These are phyloP conservation scores for Imbricaverruca yamaguchii DNA, from an alignment of 2,888 invertebrate genomes.

Conservation along the genomic window DNA sequence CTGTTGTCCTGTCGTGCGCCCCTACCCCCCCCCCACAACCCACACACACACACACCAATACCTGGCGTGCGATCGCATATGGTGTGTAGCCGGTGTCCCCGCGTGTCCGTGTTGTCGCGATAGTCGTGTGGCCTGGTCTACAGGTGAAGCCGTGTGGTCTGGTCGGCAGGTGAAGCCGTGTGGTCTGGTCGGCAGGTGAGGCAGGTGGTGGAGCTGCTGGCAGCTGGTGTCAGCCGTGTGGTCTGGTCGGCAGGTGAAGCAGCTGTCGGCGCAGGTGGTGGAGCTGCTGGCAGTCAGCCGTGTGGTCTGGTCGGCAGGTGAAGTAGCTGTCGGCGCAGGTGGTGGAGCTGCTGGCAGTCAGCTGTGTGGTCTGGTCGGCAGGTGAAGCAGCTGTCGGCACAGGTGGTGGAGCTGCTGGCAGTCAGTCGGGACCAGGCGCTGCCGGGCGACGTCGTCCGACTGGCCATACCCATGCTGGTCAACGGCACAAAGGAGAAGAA, in stretches of 20 bases:
- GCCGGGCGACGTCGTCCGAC: conserved; percentile 57
- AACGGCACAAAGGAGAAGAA: conserved; percentile 99
- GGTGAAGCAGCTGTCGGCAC: conserved; percentile 15
- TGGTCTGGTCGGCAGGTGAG: too few relatives aligned
- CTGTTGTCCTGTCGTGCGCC: too few relatives aligned
- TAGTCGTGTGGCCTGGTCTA: too few relatives aligned
- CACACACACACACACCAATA: too few relatives aligned
- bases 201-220: too few relatives aligned
- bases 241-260: conserved; percentile 10
- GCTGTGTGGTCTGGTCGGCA: not conserved
- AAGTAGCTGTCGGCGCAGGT: conserved; percentile 37
- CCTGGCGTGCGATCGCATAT: too few relatives aligned
- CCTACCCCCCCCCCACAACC: too few relatives aligned
- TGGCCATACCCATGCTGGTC: conserved; percentile 80
- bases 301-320: not conserved
- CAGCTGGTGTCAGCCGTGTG: too few relatives aligned
- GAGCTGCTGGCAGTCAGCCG: conserved; percentile 42
- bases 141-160: too few relatives aligned
- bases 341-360: conserved; percentile 44
- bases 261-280: conserved; percentile 40
- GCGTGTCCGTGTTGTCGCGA: too few relatives aligned
- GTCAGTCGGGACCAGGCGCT: conserved; percentile 33
- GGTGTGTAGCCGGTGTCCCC: too few relatives aligned
- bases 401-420: conserved; percentile 47
- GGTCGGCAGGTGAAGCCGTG: too few relatives aligned